These are phyloP conservation scores for Geotrypetes seraphini DNA, from an alignment of 2,797 vertebrate genomes.

Conservation along the genomic window DNA sequence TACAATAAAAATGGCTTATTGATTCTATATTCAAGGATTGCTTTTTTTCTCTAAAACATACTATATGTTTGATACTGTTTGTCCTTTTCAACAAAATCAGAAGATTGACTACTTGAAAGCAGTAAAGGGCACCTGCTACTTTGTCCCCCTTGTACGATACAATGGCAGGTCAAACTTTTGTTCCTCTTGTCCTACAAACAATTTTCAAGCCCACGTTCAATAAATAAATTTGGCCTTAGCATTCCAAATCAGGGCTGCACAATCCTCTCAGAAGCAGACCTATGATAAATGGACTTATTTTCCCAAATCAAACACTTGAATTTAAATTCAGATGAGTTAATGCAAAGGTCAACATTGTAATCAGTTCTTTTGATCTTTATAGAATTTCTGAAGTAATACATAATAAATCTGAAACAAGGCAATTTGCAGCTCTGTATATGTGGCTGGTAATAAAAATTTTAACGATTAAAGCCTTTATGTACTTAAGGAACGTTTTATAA, in stretches of 20 bases:
- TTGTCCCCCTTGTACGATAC: conserved; percentile 30
- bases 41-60: conserved; percentile 14
- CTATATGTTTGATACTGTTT: conserved; percentile 18
- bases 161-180: conserved; percentile 60
- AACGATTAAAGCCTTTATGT: conserved; percentile 77
- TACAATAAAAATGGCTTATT: conserved; percentile 17
- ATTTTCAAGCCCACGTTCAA: conserved; percentile 60
- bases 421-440: conserved; percentile 68
- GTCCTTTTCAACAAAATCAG: conserved; percentile 16
- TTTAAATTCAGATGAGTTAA: conserved; percentile 85
- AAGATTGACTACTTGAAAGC: conserved; percentile 22
- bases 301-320: conserved; percentile 81
- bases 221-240: conserved; percentile 70
- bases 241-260: conserved; percentile 57
- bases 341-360: conserved; percentile 81
- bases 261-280: conserved; percentile 66
- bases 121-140: conserved; percentile 39
- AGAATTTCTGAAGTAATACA: conserved; percentile 79
- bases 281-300: conserved; percentile 84
- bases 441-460: conserved; percentile 72
- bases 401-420: conserved; percentile 82
- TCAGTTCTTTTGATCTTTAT: conserved; percentile 83
- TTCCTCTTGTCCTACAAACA: conserved; percentile 69
- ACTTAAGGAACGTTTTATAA: conserved; percentile 75
- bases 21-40: conserved; percentile 8